phyloP scores from a whole-genome alignment of 2,888 invertebrate species.

The Cheilosia urbana region DNA sequence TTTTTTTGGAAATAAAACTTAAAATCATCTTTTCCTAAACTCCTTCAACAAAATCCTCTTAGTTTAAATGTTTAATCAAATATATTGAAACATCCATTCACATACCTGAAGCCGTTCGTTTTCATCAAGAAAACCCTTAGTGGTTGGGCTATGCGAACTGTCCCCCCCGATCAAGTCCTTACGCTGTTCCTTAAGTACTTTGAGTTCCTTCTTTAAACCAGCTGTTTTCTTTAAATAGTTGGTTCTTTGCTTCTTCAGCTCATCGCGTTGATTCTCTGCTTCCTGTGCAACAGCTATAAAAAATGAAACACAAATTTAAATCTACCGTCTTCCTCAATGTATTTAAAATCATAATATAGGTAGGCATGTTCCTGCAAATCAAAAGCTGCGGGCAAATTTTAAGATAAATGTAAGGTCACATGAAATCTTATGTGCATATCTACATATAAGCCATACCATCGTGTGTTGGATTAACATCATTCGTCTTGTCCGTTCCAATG shows the following conservation, averaged over 20 bases:
- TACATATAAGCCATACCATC: conserved; percentile 82
- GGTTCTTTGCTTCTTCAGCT: conserved; percentile 91
- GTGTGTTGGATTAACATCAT: conserved; percentile 79
- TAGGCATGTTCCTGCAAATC: conserved; percentile 14
- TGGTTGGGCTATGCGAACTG: conserved; percentile 88
- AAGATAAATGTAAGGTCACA: conserved; percentile 34
- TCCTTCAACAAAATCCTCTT: conserved; percentile 57
- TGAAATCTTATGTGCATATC: conserved; percentile 23
- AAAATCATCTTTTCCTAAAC: background rate
- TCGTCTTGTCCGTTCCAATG: conserved; percentile 73
- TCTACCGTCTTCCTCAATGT: background rate
- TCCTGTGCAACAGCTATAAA: conserved; percentile 90
- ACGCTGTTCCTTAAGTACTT: conserved; percentile 91
- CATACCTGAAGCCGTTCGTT: conserved; percentile 93
- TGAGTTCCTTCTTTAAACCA: conserved; percentile 90
- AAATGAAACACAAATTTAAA: conserved; percentile 37
- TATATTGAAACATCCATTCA: conserved; percentile 62
- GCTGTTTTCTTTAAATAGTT: conserved; percentile 91
- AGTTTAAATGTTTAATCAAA: conserved; percentile 16
- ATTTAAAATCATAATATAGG: background rate
- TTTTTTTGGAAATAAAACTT: background rate
- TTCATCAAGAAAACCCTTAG: conserved; percentile 91
- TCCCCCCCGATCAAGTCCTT: conserved; percentile 87
- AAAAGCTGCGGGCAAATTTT: conserved; percentile 31
- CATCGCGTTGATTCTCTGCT: conserved; percentile 92